Evolutionary conservation across 2,797 vertebrate genomes (phyloP).

Genomic region (Crocodylus rhombifer): DNA sequence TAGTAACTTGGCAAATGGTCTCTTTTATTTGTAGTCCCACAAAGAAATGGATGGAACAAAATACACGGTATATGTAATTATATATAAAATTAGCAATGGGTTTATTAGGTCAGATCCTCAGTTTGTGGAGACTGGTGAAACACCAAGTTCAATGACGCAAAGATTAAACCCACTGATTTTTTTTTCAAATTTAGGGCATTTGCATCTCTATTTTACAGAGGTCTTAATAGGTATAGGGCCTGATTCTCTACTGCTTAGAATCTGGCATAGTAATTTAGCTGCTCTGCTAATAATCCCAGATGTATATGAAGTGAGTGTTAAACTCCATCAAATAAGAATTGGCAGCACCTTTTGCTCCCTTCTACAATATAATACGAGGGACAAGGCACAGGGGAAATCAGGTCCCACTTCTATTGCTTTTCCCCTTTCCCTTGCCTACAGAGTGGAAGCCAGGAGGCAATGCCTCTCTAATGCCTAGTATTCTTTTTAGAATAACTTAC

Average conservation of each 20-base stretch:
- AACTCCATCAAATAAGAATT: accelerated
- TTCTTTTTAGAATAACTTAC: background rate
- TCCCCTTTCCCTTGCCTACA: accelerated
- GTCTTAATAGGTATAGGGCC: background rate
- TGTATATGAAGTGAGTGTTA: background rate
- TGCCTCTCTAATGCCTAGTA: background rate
- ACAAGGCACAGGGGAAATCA: background rate
- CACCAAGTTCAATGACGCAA: no score
- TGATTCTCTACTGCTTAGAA: background rate
- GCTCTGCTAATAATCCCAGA: background rate
- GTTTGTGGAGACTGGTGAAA: background rate
- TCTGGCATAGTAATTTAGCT: background rate
- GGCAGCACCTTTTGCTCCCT: background rate
- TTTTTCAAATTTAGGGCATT: background rate
- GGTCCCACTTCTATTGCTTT: background rate
- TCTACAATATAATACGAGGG: background rate
- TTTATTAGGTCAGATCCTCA: background rate
- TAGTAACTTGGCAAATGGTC: background rate
- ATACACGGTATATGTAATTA: background rate
- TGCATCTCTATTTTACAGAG: background rate
- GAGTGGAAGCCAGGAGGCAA: background rate
- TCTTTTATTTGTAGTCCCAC: background rate
- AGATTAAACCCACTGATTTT: background rate
- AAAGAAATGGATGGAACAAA: background rate
- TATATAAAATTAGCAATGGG: background rate